Evolutionary conservation across 2,113 vertebrate genomes (phyloP).

Genomic region (Hypanus sabinus): DNA sequence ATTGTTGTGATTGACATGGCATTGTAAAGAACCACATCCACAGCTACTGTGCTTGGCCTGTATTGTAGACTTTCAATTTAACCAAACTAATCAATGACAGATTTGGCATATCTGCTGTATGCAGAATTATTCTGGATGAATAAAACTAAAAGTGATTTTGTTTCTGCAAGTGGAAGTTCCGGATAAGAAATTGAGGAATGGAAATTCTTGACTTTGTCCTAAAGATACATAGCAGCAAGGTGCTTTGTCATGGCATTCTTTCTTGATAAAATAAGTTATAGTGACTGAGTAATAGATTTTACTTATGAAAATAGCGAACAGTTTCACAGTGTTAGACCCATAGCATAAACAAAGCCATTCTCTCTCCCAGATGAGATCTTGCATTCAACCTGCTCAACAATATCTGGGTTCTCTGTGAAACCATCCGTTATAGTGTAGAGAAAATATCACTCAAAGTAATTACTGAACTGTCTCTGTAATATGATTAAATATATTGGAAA

Average conservation of each 20-base stretch:
- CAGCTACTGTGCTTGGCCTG: neutral
- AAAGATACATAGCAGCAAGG: neutral
- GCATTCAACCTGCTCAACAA: neutral
- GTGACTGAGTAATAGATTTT: neutral
- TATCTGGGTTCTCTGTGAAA: neutral
- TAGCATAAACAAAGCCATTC: neutral
- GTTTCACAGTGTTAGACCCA: neutral
- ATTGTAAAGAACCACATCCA: neutral
- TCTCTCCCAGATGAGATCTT: neutral
- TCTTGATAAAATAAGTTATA: neutral
- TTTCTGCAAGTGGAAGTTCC: neutral
- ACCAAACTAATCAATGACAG: neutral
- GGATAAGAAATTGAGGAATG: neutral
- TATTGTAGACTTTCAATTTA: neutral
- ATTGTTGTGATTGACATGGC: neutral
- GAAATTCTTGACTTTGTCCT: too few species aligned
- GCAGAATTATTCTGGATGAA: neutral
- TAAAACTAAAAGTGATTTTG: neutral
- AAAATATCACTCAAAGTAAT: neutral
- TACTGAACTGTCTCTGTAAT: conserved; percentile 82
- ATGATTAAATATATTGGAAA: conserved; percentile 81
- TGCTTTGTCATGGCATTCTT: neutral
- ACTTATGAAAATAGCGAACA: neutral
- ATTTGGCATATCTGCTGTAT: neutral
- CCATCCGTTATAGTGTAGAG: neutral